Percentiles rank a stretch among this genome's conserved stretches.
phyloP scores from a whole-genome alignment of 1,140 invertebrate species.

The Bombus affinis region DNA sequence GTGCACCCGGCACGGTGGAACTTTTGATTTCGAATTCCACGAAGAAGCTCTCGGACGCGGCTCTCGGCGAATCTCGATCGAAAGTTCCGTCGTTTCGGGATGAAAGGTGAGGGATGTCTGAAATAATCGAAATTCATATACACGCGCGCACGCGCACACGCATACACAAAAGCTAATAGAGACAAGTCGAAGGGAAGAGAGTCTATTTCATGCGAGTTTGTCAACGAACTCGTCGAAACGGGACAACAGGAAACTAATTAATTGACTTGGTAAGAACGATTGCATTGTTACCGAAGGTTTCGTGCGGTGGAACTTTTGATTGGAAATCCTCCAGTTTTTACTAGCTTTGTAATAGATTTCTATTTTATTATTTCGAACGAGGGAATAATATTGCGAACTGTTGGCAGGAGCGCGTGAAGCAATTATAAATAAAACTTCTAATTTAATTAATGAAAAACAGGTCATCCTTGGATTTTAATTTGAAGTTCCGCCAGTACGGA shows the following conservation, averaged over 20 bases:
- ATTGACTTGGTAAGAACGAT: not conserved
- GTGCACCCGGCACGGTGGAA: conserved; percentile 49
- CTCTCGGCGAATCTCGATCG: conserved; percentile 46
- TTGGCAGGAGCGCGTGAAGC: not conserved
- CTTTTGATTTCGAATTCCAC: conserved; percentile 48
- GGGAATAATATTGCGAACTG: not conserved
- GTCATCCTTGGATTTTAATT: conserved; percentile 12
- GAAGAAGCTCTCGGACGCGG: conserved; percentile 53
- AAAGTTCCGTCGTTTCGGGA: conserved; percentile 42
- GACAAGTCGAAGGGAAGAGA: not conserved
- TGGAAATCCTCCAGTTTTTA: not conserved
- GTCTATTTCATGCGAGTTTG: not conserved
- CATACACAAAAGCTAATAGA: no score
- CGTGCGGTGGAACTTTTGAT: conserved; percentile 42
- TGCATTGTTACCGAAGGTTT: not conserved
- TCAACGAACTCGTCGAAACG: not conserved
- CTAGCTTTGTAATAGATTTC: not conserved
- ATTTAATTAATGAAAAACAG: not conserved
- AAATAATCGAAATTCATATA: conserved; percentile 32
- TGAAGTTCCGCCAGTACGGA: conserved; percentile 20
- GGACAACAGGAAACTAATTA: no score
- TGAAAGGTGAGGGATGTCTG: not conserved
- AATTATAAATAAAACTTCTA: not conserved
- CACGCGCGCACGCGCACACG: not conserved
- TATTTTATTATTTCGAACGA: not conserved